Evolutionary conservation across 2,888 invertebrate genomes (phyloP), one percentile per base, ranked within the genome.

Genomic region (Siphonodentalium dalli): DNA sequence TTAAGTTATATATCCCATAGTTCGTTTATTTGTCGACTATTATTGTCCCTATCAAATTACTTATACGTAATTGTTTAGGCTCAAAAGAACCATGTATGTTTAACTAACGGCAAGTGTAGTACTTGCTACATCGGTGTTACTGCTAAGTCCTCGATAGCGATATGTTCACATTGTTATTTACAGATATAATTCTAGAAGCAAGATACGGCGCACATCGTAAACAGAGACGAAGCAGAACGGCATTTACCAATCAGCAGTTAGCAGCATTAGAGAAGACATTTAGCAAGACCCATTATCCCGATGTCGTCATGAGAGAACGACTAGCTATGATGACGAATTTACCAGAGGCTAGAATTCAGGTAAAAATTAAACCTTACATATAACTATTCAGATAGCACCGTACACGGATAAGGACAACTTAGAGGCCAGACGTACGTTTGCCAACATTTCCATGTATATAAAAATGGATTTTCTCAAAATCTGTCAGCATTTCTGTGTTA

Each of bases 321-420:
- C 70, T 84, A 26, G 82, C 83, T 6, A 76, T 82, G 68, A 77
- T 81, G 67, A 84, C 83, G n/a, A 81, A 76, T 50, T 68, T 84
- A 28, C 84, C 84, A 4, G 84, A 84, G 65, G 82, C 83, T n/a
- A 72, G 83, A 61, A 84, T 84, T 52, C 84, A 84, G 77, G 83
- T 82, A 58, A 21, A 31, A 27, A 7, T 35, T 13, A 45, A 15
- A n/a, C n/a, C n/a, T n/a, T n/a, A n/a, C n/a, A n/a, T n/a, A n/a
- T n/a, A n/a, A n/a, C n/a, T 15, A 4, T 33, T 6, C 13, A 29
- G 9, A 11, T 29, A 9, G 9, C 13, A 13, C 13, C 13, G 31
- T 13, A 13, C 31, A 31, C 13, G 13, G 13, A 31, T 31, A 31
- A 31, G 9, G 31, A 9, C 13, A 13, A 11, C 9, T 31, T 31